Evolutionary conservation across 2,113 vertebrate genomes (phyloP), one percentile per base, ranked within the genome.

Genomic region (Xiphophorus couchianus): DNA sequence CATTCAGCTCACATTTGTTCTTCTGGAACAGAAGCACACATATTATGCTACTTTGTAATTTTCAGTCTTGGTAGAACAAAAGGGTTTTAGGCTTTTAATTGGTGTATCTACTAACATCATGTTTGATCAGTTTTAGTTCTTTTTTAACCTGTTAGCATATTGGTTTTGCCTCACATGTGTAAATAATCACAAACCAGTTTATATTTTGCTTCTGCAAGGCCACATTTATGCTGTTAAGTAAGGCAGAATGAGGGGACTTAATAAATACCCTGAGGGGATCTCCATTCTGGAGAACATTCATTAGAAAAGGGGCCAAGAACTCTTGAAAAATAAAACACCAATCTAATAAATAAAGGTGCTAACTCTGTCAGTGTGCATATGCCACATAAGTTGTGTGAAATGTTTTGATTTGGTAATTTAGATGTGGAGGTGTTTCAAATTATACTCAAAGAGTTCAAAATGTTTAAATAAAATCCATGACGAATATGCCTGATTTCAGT

Each of bases 241-340:
- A 93, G 91, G 91, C 92, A 91, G 89, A 31, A 76, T 19, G 33
- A 70, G 77, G 73, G 63, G 78, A 71, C 75, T 84, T 84, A 12
- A 28, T 37, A 70, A 61, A 72, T 71, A 84, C 91, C 92, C 90
- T 92, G 92, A 93, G 91, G 87, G 86, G 77, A 74, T 84, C 89
- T 91, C 84, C 80, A 65, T 80, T 63, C n/a, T 69, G 76, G 78
- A 90, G 81, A 85, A 91, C 84, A 84, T 86, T 91, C 86, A 72
- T 83, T 73, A 74, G 4, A 87, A 63, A 37, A 3, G 61, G 84
- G 75, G 62, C 7, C 25, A 48, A 62, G 66, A 42, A 74, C 62
- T 73, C 44, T 58, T 29, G 15, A 35, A 44, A 61, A 44, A 27
- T 13, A 0, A 22, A 8, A 67, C 67, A 76, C 33, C 44, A 12